phyloP scores from a whole-genome alignment of 2,888 invertebrate species.

The Epistrophe grossulariae region DNA sequence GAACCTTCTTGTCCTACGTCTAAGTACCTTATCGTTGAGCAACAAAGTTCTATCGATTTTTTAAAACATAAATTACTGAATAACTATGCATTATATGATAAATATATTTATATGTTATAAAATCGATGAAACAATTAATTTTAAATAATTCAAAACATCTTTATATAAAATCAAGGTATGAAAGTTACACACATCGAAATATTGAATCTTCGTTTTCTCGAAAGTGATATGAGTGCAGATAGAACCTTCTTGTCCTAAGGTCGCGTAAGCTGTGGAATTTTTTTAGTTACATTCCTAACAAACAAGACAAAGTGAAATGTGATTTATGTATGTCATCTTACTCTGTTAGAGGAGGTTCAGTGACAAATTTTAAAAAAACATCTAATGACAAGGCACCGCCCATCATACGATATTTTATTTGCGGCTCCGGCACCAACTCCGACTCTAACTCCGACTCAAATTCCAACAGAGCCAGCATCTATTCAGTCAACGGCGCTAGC shows the following conservation, averaged over 20 bases:
- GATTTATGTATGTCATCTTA: too few species aligned
- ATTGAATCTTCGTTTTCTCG: constrained; percentile 4
- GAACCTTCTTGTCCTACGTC: constrained; percentile 13
- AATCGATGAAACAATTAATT: not conserved
- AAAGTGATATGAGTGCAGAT: not conserved
- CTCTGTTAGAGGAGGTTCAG: too few species aligned
- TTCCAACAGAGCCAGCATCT: too few species aligned
- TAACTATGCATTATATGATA: not conserved
- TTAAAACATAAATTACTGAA: not conserved
- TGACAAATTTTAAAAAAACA: too few species aligned
- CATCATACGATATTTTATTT: too few species aligned
- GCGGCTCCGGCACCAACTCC: too few species aligned
- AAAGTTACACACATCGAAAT: not conserved
- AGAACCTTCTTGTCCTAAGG: constrained; percentile 12
- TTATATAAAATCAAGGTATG: not conserved
- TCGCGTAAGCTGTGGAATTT: not conserved
- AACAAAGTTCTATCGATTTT: constrained; percentile 6
- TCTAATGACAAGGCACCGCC: too few species aligned
- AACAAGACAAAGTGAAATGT: too few species aligned
- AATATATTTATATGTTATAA: not conserved
- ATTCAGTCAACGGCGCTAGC: too few species aligned
- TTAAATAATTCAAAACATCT: not conserved
- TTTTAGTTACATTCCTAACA: too few species aligned
- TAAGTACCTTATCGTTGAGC: constrained; percentile 3
- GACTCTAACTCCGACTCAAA: too few species aligned